Conservation (phyloP, 2,797 vertebrate genomes). For the Poeciliopsis turneri region DNA sequence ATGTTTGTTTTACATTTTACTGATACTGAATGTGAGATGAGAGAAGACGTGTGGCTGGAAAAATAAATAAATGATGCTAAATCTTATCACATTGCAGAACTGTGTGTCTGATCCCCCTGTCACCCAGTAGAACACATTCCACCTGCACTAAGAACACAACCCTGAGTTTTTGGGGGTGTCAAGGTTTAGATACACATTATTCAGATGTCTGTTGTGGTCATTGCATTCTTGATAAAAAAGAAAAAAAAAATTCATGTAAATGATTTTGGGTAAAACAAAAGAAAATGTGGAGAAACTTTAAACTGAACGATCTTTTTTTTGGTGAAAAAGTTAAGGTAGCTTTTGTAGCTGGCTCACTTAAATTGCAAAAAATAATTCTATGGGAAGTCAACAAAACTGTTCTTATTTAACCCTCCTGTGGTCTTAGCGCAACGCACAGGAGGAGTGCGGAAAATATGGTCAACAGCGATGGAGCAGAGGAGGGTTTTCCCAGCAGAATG, state of each 20-base stretch:
- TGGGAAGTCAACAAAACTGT: background rate
- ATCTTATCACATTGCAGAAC: background rate
- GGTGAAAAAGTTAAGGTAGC: background rate
- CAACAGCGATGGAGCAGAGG: too few species aligned
- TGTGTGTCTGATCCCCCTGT: background rate
- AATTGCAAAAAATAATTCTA: background rate
- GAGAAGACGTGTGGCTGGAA: background rate
- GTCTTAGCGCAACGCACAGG: background rate
- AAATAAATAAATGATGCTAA: background rate
- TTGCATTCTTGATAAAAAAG: background rate
- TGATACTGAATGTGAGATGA: background rate
- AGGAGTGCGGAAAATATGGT: too few species aligned
- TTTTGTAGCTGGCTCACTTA: background rate
- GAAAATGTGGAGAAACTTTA: background rate
- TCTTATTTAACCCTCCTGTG: background rate
- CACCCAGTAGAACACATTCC: background rate
- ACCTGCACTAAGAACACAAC: background rate
- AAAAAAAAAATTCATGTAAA: background rate
- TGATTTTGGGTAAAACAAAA: background rate
- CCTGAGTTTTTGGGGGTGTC: background rate
- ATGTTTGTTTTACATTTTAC: background rate
- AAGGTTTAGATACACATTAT: background rate
- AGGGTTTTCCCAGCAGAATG: too few species aligned
- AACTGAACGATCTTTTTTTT: background rate
- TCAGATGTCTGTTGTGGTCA: background rate